phyloP scores from a whole-genome alignment of 2,113 vertebrate species.

The Anolis sagrei region DNA sequence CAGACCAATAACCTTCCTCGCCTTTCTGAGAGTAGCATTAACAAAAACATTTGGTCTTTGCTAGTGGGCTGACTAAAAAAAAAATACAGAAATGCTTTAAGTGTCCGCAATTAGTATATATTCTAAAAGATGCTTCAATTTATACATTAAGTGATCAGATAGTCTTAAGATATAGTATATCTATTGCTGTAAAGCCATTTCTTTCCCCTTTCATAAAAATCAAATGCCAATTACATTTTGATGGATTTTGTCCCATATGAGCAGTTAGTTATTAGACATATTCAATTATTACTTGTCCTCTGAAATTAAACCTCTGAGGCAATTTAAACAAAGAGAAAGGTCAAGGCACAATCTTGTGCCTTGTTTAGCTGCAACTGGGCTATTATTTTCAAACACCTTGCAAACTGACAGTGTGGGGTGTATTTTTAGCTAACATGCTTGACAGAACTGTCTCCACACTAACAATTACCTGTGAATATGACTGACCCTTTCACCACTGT shows the following conservation, averaged over 20 bases:
- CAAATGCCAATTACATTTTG: constrained; percentile 83
- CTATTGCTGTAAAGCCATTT: constrained; percentile 59
- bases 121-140: constrained; percentile 72
- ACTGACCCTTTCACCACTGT: constrained; percentile 86
- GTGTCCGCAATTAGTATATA: constrained; percentile 82
- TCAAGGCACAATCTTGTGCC: constrained; percentile 84
- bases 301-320: constrained; percentile 80
- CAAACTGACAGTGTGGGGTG: constrained; percentile 86
- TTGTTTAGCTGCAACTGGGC: constrained; percentile 78
- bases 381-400: constrained; percentile 90
- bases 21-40: constrained; percentile 80
- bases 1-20: constrained; percentile 99
- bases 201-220: constrained; percentile 72
- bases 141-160: constrained; percentile 77
- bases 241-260: constrained; percentile 84
- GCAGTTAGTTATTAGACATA: constrained; percentile 82
- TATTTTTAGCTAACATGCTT: constrained; percentile 86
- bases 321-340: constrained; percentile 89
- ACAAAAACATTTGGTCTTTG: constrained; percentile 84
- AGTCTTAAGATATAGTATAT: constrained; percentile 70
- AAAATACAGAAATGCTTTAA: constrained; percentile 74
- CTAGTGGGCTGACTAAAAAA: constrained; percentile 69
- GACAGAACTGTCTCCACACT: constrained; percentile 82
- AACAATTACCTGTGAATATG: constrained; percentile 89
- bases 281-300: constrained; percentile 83